A percentile compares a stretch with the other conserved stretches of the same genome.
Evolutionary conservation across 1,140 invertebrate genomes (phyloP).

Genomic region (Drosophila tsacasi): DNA sequence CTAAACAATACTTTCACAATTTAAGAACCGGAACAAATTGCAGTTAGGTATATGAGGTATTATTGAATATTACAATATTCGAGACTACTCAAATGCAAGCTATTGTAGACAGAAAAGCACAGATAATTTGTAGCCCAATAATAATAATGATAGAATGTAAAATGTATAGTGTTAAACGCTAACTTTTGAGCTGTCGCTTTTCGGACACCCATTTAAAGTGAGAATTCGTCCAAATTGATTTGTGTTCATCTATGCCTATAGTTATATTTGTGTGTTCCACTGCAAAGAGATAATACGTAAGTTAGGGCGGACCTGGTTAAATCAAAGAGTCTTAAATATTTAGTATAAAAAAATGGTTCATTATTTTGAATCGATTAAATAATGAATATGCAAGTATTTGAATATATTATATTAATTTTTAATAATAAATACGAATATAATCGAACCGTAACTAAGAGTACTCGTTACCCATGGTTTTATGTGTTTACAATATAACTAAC

Average conservation of each 20-base stretch:
- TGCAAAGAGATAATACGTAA: not conserved
- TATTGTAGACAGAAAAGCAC: not conserved
- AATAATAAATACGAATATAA: not conserved
- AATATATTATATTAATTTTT: no score
- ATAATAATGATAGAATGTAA: not conserved
- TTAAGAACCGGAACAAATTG: slow-evolving; percentile 6
- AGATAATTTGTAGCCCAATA: not conserved
- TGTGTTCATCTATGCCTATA: slow-evolving; percentile 9
- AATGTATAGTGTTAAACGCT: not conserved
- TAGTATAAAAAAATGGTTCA: no score
- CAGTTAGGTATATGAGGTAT: not conserved
- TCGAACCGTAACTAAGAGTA: no score
- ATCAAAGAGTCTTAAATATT: not conserved
- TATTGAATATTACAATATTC: not conserved
- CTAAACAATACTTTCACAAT: slow-evolving; percentile 8
- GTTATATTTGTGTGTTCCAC: slow-evolving; percentile 6
- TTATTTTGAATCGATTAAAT: no score
- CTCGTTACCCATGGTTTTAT: no score
- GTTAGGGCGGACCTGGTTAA: not conserved
- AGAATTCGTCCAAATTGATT: slow-evolving; percentile 15
- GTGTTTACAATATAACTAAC: no score
- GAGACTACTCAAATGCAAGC: not conserved
- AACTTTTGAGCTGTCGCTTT: not conserved
- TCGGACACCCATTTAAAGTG: not conserved
- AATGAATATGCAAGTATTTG: no score